Evolutionary conservation across 2,113 vertebrate species (phyloP).

Genomic region (Vimba vimba): DNA sequence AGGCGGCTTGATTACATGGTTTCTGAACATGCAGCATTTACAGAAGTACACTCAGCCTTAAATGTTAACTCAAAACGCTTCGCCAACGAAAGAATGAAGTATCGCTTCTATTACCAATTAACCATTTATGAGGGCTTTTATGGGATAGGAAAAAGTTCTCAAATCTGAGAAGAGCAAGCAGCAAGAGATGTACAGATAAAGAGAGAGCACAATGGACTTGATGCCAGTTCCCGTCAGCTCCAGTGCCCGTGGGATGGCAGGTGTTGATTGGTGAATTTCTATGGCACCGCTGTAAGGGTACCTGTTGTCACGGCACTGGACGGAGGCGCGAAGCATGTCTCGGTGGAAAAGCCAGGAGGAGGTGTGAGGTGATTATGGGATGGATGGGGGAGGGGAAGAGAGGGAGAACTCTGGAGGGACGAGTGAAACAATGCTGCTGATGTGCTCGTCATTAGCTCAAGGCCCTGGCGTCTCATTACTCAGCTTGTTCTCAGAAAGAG

Average conservation of each 20-base stretch:
- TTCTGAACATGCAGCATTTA: not conserved
- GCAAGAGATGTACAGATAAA: not conserved
- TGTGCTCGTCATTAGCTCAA: conserved; percentile 68
- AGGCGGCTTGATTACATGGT: too few species aligned
- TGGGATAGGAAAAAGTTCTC: not conserved
- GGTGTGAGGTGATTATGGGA: conserved; percentile 75
- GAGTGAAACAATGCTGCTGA: conserved; percentile 49
- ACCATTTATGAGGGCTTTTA: conserved; percentile 12
- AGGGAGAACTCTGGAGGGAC: conserved; percentile 47
- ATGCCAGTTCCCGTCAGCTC: conserved; percentile 48
- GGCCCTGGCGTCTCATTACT: conserved; percentile 79
- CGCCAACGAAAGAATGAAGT: not conserved
- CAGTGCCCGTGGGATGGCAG: conserved; percentile 62
- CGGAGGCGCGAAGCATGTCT: conserved; percentile 73
- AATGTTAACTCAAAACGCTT: not conserved
- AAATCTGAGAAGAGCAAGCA: conserved; percentile 23
- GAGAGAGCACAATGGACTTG: conserved; percentile 47
- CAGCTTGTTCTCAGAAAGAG: conserved; percentile 69
- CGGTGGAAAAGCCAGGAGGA: conserved; percentile 65
- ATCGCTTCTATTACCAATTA: not conserved
- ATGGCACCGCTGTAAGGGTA: conserved; percentile 71
- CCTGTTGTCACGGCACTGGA: conserved; percentile 70
- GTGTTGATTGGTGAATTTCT: conserved; percentile 78
- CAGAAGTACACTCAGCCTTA: not conserved
- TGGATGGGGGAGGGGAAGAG: conserved; percentile 59